Conservation (phyloP, 2,113 vertebrate genomes). For the Tylochromis polylepis region DNA sequence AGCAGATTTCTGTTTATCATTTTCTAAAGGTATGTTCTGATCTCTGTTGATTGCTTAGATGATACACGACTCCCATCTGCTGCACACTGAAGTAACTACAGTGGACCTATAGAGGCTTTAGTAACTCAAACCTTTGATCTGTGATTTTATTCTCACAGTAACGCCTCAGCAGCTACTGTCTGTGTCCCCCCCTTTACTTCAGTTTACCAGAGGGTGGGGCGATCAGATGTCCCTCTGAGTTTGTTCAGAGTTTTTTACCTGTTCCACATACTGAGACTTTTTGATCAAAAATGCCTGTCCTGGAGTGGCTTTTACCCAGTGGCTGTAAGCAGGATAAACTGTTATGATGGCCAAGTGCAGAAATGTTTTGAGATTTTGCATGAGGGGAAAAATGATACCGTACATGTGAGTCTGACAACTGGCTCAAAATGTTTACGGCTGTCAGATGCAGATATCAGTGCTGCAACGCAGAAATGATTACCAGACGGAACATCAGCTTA, state of each 20-base stretch:
- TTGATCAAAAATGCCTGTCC: not conserved
- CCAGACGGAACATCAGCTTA: not conserved
- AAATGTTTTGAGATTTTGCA: not conserved
- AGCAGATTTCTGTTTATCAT: not conserved
- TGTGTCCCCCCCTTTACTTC: not conserved
- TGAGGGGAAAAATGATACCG: not conserved
- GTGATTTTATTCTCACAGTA: not conserved
- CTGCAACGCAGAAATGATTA: not conserved
- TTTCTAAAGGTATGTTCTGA: not conserved
- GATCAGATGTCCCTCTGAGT: not conserved
- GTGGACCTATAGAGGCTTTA: not conserved
- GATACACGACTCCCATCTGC: not conserved
- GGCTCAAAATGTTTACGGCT: not conserved
- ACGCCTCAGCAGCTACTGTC: fast-evolving
- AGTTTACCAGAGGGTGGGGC: not conserved
- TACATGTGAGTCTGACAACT: not conserved
- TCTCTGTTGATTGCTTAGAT: not conserved
- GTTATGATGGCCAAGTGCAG: no score
- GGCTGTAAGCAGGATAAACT: not conserved
- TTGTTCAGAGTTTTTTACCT: not conserved
- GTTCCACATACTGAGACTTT: not conserved
- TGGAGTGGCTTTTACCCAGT: not conserved
- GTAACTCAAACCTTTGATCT: not conserved
- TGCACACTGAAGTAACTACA: not conserved
- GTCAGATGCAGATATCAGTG: not conserved